phyloP scores from a whole-genome alignment of 2,113 vertebrate species.

The Rhabdomys dilectus region DNA sequence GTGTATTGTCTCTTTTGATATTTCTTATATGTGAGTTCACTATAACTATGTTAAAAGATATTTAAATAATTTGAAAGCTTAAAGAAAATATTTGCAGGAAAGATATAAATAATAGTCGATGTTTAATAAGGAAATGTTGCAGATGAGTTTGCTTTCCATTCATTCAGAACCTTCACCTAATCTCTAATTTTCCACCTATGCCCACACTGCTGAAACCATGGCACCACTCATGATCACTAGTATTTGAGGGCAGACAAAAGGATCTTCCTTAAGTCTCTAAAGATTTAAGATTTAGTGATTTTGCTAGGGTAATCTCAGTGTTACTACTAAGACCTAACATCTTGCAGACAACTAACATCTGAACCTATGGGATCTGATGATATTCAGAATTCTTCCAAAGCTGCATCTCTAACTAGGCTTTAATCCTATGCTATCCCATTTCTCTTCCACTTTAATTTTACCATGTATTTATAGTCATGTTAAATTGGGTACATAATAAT shows the following conservation, averaged over 20 bases:
- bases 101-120: background rate
- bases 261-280: background rate
- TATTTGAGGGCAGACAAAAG: background rate
- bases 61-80: background rate
- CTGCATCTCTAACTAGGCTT: background rate
- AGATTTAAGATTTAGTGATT: background rate
- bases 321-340: background rate
- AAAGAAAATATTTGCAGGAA: background rate
- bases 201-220: background rate
- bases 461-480: background rate
- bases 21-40: background rate
- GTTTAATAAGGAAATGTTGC: background rate
- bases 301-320: no score
- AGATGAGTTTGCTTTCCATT: background rate
- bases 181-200: background rate
- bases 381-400: background rate
- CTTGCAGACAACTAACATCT: background rate
- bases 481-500: background rate
- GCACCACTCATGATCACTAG: background rate
- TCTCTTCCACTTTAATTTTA: background rate
- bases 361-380: background rate
- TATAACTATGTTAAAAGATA: background rate
- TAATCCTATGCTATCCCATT: background rate
- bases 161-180: background rate
- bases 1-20: background rate